Base-by-base conservation (phyloP, 2,888 invertebrate genomes). In the Ennomos fuscantarius region DNA sequence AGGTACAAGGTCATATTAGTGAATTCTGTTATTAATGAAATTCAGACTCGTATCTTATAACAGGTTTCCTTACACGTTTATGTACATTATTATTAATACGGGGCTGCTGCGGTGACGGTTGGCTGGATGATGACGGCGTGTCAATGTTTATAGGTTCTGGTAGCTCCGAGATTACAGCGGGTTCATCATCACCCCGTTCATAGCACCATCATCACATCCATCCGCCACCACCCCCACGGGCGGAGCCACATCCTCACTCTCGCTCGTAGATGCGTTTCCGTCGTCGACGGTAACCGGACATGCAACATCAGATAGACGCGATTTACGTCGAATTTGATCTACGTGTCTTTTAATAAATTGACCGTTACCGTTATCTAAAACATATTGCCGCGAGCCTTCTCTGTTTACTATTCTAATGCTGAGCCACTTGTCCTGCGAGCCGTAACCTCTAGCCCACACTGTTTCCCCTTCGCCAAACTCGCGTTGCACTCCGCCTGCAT, bases 311-410 rank as follows among this genome's bases (percentile, higher is more conserved):
- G 42, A 43, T 11, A 43, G 8, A 1, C 42, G 31, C 6, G 42
- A 43, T 13, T 32, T 43, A 11, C 42, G 42, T 11, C 42, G 42
- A 2, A 43, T 8, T 32, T 32, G 42, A 9, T 43, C 42, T 43
- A 43, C 11, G 11, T 43, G 32, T 8, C 32, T 43, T n/a, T n/a
- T 43, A 15, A 32, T 8, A 32, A 32, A 32, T 43, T 32, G 42
- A 43, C 42, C 42, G 11, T 32, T 43, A 31, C 41, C 41, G 41
- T 10, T 41, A 41, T 41, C 41, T 8, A 41, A 31, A 2, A 41
- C 6, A 37, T 37, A 37, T 8, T 8, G 41, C 9, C 42, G 42
- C n/a, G 42, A 32, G 8, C 42, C 31, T 8, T 31, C 42, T 11
- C 32, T 32, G 8, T 32, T 13, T 6, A 43, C 32, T 11, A 43